Percentiles rank a stretch among this genome's conserved stretches.
Evolutionary conservation across 92 coral and sea anemone genomes (phyloP).

Genomic region (Actinostola sp.): DNA sequence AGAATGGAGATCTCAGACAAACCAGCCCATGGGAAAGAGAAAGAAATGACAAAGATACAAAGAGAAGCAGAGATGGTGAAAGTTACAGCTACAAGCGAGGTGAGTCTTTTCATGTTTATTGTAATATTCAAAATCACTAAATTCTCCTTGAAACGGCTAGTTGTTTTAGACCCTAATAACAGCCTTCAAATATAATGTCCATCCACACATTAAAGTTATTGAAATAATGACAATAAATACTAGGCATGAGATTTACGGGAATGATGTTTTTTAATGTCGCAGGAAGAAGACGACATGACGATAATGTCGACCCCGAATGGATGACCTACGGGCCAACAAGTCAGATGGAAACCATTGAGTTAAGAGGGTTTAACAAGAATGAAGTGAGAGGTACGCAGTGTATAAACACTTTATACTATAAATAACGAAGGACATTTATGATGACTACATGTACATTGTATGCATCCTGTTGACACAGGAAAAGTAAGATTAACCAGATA

Average conservation of each 20-base stretch:
- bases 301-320: constrained; percentile 90
- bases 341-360: constrained; percentile 87
- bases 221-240: no score
- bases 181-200: no score
- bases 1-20: constrained; percentile 34
- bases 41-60: constrained; percentile 55
- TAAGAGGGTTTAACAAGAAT: constrained; percentile 85
- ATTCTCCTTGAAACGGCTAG: no score
- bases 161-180: no score
- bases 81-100: constrained; percentile 36
- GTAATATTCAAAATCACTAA: no score
- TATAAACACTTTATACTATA: not conserved
- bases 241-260: no score
- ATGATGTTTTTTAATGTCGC: not conserved
- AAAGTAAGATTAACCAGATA: no score
- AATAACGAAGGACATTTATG: not conserved
- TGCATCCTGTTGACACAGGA: no score
- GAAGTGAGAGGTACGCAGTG: constrained; percentile 21
- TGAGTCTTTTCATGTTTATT: no score
- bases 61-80: constrained; percentile 64
- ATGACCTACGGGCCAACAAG: constrained; percentile 90
- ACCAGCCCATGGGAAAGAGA: constrained; percentile 66
- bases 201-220: no score
- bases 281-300: constrained; percentile 20
- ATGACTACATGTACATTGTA: no score